Percentiles rank a stretch among this genome's conserved stretches.
These are phyloP conservation scores for Albula goreensis DNA, from an alignment of 2,113 vertebrate genomes.

Conservation along the genomic window DNA sequence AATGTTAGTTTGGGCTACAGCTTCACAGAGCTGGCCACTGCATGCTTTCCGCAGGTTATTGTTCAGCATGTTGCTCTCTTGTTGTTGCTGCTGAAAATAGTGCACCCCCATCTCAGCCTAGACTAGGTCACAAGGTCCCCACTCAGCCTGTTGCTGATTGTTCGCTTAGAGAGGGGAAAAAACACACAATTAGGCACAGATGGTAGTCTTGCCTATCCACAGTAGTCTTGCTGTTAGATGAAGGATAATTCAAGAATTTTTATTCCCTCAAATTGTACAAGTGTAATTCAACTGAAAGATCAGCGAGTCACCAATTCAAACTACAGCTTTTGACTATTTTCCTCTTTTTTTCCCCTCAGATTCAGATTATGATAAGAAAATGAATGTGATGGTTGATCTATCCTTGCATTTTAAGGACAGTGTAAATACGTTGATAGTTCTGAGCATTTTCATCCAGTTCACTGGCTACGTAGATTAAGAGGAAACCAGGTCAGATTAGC, in stretches of 20 bases:
- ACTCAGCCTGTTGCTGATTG: conserved; percentile 79
- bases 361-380: background rate
- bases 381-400: background rate
- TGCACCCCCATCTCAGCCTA: conserved; percentile 68
- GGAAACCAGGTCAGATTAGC: conserved; percentile 40
- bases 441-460: conserved; percentile 26
- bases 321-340: conserved; percentile 26
- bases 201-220: conserved; percentile 68
- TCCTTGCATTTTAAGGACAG: conserved; percentile 28
- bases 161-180: conserved; percentile 64
- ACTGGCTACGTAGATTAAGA: conserved; percentile 23
- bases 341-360: background rate
- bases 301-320: conserved; percentile 33
- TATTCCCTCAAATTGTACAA: conserved; percentile 22
- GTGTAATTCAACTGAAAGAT: conserved; percentile 45
- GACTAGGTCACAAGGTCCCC: conserved; percentile 75
- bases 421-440: conserved; percentile 32
- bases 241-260: conserved; percentile 36
- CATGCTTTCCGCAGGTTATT: conserved; percentile 52
- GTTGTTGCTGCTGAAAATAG: conserved; percentile 72
- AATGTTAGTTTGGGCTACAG: background rate
- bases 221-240: conserved; percentile 28
- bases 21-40: conserved; percentile 12
- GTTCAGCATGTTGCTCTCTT: conserved; percentile 45
- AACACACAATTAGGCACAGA: conserved; percentile 77